Conservation (phyloP, 2,888 invertebrate species). For the Steinernema hermaphroditum region DNA sequence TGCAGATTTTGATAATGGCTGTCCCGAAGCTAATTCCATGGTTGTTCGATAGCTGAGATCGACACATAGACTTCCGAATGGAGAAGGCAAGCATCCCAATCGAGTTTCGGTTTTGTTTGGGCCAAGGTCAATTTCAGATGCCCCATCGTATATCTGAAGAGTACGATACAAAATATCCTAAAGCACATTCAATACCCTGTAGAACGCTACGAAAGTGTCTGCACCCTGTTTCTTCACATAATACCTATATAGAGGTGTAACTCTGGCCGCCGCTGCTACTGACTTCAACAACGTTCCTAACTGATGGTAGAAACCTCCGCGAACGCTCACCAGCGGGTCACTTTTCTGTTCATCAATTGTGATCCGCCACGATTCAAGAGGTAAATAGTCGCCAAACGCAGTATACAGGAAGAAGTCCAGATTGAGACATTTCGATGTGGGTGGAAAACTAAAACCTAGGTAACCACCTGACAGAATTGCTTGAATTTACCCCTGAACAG, state of each 20-base stretch:
- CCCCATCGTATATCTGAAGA: conserved; percentile 5
- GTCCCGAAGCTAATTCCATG: background rate
- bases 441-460: conserved; percentile 49
- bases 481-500: conserved; percentile 45
- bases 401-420: conserved; percentile 58
- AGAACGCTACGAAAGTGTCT: conserved; percentile 86
- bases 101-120: conserved; percentile 80
- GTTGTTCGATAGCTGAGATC: conserved; percentile 67
- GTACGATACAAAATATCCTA: too few relatives aligned
- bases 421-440: conserved; percentile 41
- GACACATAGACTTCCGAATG: conserved; percentile 81
- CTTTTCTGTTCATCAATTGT: conserved; percentile 42
- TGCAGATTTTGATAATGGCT: background rate
- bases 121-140: conserved; percentile 70
- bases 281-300: conserved; percentile 90
- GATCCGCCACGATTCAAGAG: conserved; percentile 55
- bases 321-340: conserved; percentile 64
- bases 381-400: conserved; percentile 51
- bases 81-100: conserved; percentile 84
- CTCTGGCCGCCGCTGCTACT: conserved; percentile 82
- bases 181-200: too few relatives aligned
- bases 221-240: conserved; percentile 80
- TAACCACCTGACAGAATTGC: too few relatives aligned
- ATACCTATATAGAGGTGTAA: conserved; percentile 88
- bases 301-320: conserved; percentile 77